phyloP scores from a whole-genome alignment of 2,797 vertebrate genomes.

The Schizopygopsis pylzovi region DNA sequence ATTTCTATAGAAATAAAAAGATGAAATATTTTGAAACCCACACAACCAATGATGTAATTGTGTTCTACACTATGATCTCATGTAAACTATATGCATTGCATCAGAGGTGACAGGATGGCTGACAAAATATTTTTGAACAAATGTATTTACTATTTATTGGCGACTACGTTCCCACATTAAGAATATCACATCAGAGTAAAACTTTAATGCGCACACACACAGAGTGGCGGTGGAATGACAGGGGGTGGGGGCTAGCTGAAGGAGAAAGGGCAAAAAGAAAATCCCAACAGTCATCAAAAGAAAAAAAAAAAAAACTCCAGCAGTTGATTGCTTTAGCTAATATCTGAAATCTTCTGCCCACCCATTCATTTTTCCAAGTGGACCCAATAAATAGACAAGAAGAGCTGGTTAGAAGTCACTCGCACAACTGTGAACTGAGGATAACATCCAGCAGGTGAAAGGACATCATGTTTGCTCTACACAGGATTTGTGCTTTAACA shows the following conservation, averaged over 20 bases:
- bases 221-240: conserved; percentile 33
- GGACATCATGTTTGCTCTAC: conserved; percentile 50
- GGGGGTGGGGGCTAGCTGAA: conserved; percentile 40
- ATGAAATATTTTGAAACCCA: background rate
- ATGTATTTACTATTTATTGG: background rate
- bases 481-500: conserved; percentile 40
- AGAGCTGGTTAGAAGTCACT: conserved; percentile 10
- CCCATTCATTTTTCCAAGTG: conserved; percentile 76
- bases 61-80: background rate
- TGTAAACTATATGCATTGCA: background rate
- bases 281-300: conserved; percentile 88
- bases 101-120: background rate
- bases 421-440: conserved; percentile 32
- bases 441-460: conserved; percentile 39
- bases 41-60: background rate
- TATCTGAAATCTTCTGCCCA: conserved; percentile 80
- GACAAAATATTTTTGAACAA: background rate
- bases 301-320: conserved; percentile 81
- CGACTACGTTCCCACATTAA: background rate
- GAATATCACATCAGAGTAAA: background rate
- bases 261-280: conserved; percentile 69
- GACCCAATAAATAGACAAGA: conserved; percentile 70
- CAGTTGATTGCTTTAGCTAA: conserved; percentile 79
- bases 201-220: background rate
- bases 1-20: background rate